Conservation (phyloP, 1,140 invertebrate genomes). For the Delia radicum region DNA sequence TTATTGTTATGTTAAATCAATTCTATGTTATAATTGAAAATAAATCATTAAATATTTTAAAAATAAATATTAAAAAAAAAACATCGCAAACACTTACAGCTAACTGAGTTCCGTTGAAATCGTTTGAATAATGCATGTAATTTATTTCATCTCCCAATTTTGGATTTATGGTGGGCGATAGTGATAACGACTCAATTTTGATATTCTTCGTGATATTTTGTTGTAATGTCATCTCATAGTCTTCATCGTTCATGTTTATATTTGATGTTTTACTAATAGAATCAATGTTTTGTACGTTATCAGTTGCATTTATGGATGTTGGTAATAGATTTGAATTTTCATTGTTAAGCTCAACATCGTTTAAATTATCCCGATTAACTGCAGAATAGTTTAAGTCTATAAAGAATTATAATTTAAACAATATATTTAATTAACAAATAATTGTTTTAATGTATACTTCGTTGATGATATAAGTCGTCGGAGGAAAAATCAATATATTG, state of each 20-base stretch:
- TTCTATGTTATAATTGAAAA: too few relatives aligned
- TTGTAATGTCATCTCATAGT: background rate
- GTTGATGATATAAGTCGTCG: too few relatives aligned
- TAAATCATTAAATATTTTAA: too few relatives aligned
- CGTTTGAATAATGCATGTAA: background rate
- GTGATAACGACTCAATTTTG: too few relatives aligned
- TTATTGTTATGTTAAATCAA: too few relatives aligned
- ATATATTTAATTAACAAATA: too few relatives aligned
- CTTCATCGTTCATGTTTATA: background rate
- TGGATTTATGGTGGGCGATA: background rate
- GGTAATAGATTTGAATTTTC: background rate
- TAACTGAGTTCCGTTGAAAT: background rate
- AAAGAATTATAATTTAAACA: background rate
- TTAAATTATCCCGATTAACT: background rate
- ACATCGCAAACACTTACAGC: background rate
- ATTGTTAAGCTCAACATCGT: background rate
- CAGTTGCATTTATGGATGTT: background rate
- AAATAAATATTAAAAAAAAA: too few relatives aligned
- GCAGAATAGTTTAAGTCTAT: background rate
- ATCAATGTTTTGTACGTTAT: background rate
- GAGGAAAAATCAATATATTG: constrained; percentile 13
- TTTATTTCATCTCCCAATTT: background rate
- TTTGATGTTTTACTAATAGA: background rate
- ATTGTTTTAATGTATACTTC: background rate
- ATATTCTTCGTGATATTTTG: too few relatives aligned